Percentiles rank a stretch among this genome's conserved stretches.
phyloP scores from a whole-genome alignment of 2,113 vertebrate species.

The Lycocorax pyrrhopterus region DNA sequence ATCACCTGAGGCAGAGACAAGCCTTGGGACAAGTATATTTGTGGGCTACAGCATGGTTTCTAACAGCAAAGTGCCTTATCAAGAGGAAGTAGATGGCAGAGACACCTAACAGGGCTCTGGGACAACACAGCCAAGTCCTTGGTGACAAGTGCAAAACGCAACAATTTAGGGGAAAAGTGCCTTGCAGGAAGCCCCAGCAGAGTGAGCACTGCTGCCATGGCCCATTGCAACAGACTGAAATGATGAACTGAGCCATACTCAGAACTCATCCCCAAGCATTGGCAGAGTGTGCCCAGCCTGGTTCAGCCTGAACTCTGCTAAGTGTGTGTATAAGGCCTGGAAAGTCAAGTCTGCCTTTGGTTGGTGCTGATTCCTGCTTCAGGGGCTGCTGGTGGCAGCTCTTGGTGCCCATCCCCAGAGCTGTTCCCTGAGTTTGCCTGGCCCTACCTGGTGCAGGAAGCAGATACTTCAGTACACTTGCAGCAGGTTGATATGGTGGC shows the following conservation, averaged over 20 bases:
- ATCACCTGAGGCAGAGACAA: background rate
- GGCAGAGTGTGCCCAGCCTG: background rate
- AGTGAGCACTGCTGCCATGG: fast-evolving
- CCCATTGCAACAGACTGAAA: background rate
- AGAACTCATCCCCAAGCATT: fast-evolving
- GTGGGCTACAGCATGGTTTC: background rate
- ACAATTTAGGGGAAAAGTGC: background rate
- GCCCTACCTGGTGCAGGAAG: background rate
- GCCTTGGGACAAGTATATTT: background rate
- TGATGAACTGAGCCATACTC: fast-evolving
- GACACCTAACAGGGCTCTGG: background rate
- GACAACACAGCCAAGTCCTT: background rate
- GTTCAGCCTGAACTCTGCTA: background rate
- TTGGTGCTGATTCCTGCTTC: background rate
- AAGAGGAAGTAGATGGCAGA: background rate
- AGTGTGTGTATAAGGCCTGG: background rate
- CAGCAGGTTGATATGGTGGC: fast-evolving
- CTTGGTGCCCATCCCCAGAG: fast-evolving
- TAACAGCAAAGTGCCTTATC: background rate
- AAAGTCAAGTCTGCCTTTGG: background rate
- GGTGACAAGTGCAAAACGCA: background rate
- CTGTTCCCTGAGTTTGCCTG: background rate
- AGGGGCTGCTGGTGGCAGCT: background rate
- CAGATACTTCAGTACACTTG: fast-evolving
- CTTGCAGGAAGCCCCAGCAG: background rate